Evolutionary conservation across 2,797 vertebrate species (phyloP), one percentile per base, ranked within the genome.

Genomic region (Malacoctenus gilli): DNA sequence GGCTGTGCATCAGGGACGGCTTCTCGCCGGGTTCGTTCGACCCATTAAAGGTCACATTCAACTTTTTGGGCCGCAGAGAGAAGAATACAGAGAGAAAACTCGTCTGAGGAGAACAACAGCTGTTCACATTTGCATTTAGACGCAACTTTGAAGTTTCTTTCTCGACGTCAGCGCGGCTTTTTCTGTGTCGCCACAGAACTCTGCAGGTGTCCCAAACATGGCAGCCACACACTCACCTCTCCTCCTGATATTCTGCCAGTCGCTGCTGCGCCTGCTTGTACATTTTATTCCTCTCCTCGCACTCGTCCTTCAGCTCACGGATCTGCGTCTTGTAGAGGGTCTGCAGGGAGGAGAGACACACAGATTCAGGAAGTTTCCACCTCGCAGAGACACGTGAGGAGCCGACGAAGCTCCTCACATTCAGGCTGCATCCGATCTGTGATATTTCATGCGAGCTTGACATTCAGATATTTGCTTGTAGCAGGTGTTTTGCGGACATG

Each of bases 301-400:
- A 88, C 57, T 98, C 95, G 53, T 97, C 96, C 74, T 96, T 99
- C 75, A 99, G 85, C 87, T 99, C 97, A 18, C 93, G 92, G 65
- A 96, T 93, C 86, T 98, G 96, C 0, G 96, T 98, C 89, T 99
- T 99, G 85, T 99, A 99, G 12, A 99, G 90, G 5, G 95, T 98
- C 97, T 99, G 56, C 59, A 35, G 8, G 10, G 16, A 44, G 21
- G 20, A 38, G 38, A 61, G n/a, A 54, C 13, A 53, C 8, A 8
- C 8, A 51, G 7, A 34, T 46, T 19, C 4, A n/a, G 10, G 59
- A 32, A 5, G 16, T 60, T 57, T 67, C 14, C n/a, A n/a, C n/a
- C n/a, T n/a, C n/a, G n/a, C n/a, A 25, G 2, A 42, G 11, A 46
- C 19, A 37, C 11, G 28, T 39, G 19, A 55, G 34, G 5, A 34